Evolutionary conservation across 2,797 vertebrate genomes (phyloP).

Genomic region (Argya squamiceps): DNA sequence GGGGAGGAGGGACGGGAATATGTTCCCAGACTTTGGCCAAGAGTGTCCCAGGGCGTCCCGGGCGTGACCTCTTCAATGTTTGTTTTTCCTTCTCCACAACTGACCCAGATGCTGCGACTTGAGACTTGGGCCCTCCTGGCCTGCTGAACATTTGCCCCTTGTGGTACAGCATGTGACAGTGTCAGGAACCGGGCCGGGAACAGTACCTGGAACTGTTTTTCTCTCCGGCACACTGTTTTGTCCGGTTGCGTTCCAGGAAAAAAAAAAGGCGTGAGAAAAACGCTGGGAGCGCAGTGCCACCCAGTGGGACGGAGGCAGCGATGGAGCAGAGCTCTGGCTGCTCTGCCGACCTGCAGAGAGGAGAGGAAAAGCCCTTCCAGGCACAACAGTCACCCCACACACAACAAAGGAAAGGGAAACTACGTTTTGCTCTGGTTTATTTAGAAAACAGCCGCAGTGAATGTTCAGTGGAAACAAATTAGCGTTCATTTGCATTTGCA

Average conservation of each 20-base stretch:
- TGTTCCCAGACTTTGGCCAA: conserved; percentile 44
- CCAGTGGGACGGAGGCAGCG: neutral
- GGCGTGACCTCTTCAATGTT: neutral
- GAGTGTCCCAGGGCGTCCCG: conserved; percentile 12
- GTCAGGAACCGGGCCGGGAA: neutral
- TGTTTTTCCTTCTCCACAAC: neutral
- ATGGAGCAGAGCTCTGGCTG: neutral
- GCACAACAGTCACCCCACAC: neutral
- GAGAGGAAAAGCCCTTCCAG: neutral
- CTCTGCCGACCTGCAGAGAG: rapidly evolving
- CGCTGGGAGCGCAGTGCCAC: conserved; percentile 16
- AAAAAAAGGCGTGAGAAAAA: neutral
- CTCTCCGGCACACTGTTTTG: neutral
- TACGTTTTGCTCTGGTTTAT: conserved; percentile 1
- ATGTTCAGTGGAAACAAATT: neutral
- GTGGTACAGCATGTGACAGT: neutral
- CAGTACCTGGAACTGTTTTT: conserved; percentile 45
- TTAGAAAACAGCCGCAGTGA: conserved; percentile 1
- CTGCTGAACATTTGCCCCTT: neutral
- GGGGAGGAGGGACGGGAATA: neutral
- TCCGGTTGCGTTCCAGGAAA: conserved; percentile 15
- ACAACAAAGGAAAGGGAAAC: neutral
- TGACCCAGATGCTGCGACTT: neutral
- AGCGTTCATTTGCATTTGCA: neutral
- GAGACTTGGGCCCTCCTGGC: neutral